Conservation (phyloP, 2,888 invertebrate genomes). For the Tachina lurida region DNA sequence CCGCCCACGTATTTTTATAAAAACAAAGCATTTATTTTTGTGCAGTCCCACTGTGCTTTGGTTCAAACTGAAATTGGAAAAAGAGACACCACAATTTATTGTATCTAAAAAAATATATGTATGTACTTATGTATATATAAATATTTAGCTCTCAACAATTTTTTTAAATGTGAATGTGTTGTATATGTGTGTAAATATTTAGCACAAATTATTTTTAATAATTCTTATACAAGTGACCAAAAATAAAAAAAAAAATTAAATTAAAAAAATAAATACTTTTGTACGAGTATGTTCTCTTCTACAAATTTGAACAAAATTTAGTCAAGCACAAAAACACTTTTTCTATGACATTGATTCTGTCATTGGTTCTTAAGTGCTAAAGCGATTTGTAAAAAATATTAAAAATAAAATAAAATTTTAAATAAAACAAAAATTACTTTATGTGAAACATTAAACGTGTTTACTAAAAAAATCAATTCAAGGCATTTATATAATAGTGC, state of each 20-base stretch:
- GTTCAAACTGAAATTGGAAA: slow-evolving; percentile 7
- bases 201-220: slow-evolving; percentile 71
- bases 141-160: slow-evolving; percentile 20
- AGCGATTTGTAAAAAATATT: slow-evolving; percentile 45
- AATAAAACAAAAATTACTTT: slow-evolving; percentile 2
- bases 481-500: slow-evolving; percentile 32
- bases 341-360: slow-evolving; percentile 79
- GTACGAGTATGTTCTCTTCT: slow-evolving; percentile 11
- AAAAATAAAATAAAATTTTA: background rate
- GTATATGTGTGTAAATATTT: slow-evolving; percentile 55
- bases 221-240: slow-evolving; percentile 53
- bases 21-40: background rate
- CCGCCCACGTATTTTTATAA: background rate
- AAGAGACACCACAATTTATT: slow-evolving; percentile 11
- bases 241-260: slow-evolving; percentile 27
- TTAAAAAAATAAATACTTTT: background rate
- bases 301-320: slow-evolving; percentile 67
- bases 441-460: background rate
- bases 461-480: background rate
- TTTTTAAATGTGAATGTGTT: slow-evolving; percentile 16
- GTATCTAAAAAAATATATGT: slow-evolving; percentile 16
- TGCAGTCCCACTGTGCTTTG: background rate
- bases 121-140: background rate
- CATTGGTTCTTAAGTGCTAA: slow-evolving; percentile 74
- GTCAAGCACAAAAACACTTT: slow-evolving; percentile 56